Evolutionary conservation across 2,797 vertebrate genomes (phyloP), one percentile per base, ranked within the genome.

Genomic region (Melanotaenia trifasciata): DNA sequence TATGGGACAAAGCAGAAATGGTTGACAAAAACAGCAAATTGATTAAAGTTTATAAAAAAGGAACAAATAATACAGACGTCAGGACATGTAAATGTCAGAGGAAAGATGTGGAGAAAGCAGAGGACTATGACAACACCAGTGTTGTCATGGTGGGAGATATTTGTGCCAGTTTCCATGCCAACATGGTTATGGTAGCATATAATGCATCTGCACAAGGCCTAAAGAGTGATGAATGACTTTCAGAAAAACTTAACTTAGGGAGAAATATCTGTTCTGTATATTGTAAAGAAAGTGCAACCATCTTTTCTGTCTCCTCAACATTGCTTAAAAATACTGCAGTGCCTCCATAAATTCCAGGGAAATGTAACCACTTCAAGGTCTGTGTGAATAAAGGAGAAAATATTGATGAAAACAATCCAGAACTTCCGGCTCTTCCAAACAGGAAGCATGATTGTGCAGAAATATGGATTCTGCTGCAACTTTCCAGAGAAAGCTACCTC

Each of bases 101-200:
- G 33, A 50, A 38, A 61, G 43, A 67, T 47, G 11, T 33, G 59
- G 28, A 67, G 51, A 45, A 71, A 62, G 60, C 33, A 30, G 61
- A 67, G 28, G 58, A 45, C 35, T 47, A 59, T 16, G 61, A 81
- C 26, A 30, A 64, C 54, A 70, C 69, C 76, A 84, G 81, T 57
- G 43, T 74, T 66, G 53, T 81, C 70, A 76, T 72, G 58, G 47
- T 59, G 70, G 64, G 67, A 80, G 78, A 81, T 74, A 76, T n/a
- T 22, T 68, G 70, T 87, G 84, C 79, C 70, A 70, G 87, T 93
- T 91, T 81, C 89, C 77, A 93, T 93, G 90, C 84, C 90, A 86
- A 90, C 89, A 43, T 38, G 56, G 56, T 62, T 76, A 43, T 22
- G 64, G 70, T 70, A 54, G 72, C 67, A 59, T 74, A 66, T 58